Base-by-base conservation (phyloP, 2,888 invertebrate species). In the Furcula furcula region DNA sequence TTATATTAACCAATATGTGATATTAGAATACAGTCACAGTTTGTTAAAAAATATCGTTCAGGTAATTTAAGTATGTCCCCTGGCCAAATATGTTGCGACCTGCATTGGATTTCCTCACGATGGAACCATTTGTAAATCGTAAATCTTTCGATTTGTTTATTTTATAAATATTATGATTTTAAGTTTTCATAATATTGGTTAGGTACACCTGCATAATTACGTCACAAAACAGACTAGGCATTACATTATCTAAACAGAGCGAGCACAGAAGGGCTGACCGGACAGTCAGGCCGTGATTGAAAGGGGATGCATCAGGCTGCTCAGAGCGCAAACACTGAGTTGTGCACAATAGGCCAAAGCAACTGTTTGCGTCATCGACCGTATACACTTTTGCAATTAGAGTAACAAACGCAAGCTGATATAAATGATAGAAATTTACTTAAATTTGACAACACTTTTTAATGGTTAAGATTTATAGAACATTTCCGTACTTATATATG, bases 331-430 rank as follows among this genome's bases (percentile, higher is more conserved):
- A 79, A 79, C 73, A 78, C 49, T 45, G 63, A 75, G 69, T 64
- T 69, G 65, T 69, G 72, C 69, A 82, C 78, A 79, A 80, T 76
- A 59, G 72, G 52, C 66, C 66, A 62, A 70, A 71, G 69, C 69
- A 59, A 62, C 58, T 76, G 76, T 77, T 77, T 77, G 71, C 64
- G 62, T 60, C 65, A 56, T 56, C 65, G 55, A 52, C 52, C 52
- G 64, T 53, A 61, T 66, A 71, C 68, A 72, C 75, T 76, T 74
- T 73, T 69, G 74, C 66, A 69, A 75, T 76, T 74, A 73, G 67
- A 66, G 54, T 65, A 58, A 67, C 75, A 64, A 68, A 63, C 57
- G 46, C 36, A 53, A n/a, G n/a, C n/a, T n/a, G n/a, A n/a, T n/a
- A n/a, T n/a, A n/a, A n/a, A n/a, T n/a, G n/a, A n/a, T n/a, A n/a